Percentiles rank a stretch among this genome's conserved stretches.
Evolutionary conservation across 2,113 vertebrate genomes (phyloP).

Genomic region (Heterochromis multidens): DNA sequence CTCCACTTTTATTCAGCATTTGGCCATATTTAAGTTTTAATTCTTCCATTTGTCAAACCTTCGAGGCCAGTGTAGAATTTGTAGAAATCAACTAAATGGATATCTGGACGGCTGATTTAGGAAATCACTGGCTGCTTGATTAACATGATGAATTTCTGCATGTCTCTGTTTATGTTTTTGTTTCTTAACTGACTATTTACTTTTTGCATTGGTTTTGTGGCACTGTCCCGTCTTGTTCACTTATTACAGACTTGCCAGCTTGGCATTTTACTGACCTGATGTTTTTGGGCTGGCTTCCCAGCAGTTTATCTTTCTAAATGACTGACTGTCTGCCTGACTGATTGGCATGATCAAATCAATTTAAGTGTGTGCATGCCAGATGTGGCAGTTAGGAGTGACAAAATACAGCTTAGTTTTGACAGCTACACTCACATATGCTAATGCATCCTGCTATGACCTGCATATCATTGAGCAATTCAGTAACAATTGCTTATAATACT

Average conservation of each 20-base stretch:
- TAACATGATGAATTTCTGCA: not conserved
- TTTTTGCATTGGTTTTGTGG: not conserved
- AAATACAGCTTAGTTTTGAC: constrained; percentile 3
- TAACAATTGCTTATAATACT: constrained; percentile 6
- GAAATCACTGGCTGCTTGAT: not conserved
- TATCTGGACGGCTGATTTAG: constrained; percentile 6
- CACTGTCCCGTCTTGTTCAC: not conserved
- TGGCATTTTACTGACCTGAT: not conserved
- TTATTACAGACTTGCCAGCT: not conserved
- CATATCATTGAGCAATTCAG: not conserved
- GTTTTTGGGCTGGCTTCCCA: not conserved
- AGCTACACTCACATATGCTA: not conserved
- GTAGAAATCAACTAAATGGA: not conserved
- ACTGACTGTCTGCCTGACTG: not conserved
- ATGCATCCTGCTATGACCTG: not conserved
- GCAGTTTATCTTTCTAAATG: not conserved
- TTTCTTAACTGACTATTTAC: not conserved
- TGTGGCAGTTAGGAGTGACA: constrained; percentile 7
- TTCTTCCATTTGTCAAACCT: constrained; percentile 34
- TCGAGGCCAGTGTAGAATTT: not conserved
- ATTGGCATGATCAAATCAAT: constrained; percentile 19
- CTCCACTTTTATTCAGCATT: constrained; percentile 28
- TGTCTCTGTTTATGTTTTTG: not conserved
- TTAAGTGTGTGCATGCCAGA: constrained; percentile 7
- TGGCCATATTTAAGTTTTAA: constrained; percentile 48